Evolutionary conservation across 2,113 vertebrate species (phyloP).

Genomic region (Leptosomus discolor): DNA sequence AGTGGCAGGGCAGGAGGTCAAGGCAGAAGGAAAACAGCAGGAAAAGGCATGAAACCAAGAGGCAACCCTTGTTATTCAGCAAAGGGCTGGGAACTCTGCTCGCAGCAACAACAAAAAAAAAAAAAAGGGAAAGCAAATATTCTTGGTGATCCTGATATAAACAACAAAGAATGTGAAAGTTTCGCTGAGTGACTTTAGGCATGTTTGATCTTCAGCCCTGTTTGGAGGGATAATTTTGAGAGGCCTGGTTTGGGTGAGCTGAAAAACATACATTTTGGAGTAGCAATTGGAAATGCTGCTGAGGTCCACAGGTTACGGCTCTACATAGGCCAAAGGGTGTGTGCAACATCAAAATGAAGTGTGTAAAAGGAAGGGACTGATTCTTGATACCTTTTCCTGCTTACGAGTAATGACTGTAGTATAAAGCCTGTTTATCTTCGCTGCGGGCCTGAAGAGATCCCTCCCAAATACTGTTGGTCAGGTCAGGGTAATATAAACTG

Average conservation of each 20-base stretch:
- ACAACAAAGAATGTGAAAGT: background rate
- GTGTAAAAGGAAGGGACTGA: background rate
- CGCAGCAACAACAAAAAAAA: accelerated
- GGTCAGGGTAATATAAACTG: background rate
- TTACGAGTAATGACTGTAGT: background rate
- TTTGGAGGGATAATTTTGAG: background rate
- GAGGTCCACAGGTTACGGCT: background rate
- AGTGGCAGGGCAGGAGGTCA: background rate
- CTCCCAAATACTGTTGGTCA: background rate
- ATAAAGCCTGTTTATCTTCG: background rate
- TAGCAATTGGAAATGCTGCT: background rate
- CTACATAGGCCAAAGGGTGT: background rate
- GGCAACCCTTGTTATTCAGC: background rate
- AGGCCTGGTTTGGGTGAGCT: background rate
- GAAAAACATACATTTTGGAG: background rate
- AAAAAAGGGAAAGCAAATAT: background rate
- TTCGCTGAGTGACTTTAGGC: background rate
- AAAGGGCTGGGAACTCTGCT: background rate
- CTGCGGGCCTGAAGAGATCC: background rate
- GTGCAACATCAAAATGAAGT: background rate
- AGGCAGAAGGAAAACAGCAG: background rate
- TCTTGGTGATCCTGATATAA: background rate
- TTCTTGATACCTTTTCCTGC: background rate
- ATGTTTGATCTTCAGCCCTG: background rate
- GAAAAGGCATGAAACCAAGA: background rate